Evolutionary conservation across 2,113 vertebrate genomes (phyloP).

Genomic region (rat (Rattus norvegicus)): DNA sequence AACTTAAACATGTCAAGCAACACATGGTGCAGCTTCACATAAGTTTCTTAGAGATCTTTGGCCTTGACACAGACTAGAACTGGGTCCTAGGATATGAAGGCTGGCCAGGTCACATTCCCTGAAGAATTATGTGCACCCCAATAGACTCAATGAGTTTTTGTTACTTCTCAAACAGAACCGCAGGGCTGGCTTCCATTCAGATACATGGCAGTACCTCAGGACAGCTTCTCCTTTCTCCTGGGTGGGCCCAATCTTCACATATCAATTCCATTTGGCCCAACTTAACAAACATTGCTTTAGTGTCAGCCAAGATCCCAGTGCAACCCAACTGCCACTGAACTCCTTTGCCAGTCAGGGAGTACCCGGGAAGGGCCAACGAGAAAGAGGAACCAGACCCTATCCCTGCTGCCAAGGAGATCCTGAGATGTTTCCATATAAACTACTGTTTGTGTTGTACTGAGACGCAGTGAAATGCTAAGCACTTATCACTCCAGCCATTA

Average conservation of each 20-base stretch:
- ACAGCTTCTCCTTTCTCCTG: background rate
- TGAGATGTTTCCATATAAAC: background rate
- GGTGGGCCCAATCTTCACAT: background rate
- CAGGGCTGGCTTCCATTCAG: background rate
- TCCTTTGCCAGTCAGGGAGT: background rate
- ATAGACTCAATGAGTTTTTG: background rate
- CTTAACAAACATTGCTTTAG: conserved; percentile 33
- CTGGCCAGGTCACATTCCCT: background rate
- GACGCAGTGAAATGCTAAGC: no score
- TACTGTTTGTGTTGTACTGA: no score
- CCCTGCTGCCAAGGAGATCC: background rate
- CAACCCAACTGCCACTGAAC: background rate
- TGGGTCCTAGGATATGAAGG: background rate
- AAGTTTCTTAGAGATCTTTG: background rate
- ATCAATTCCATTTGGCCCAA: conserved; percentile 21
- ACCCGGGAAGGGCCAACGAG: background rate
- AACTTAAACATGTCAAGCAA: background rate
- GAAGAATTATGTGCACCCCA: conserved; percentile 28
- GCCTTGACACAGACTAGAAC: background rate
- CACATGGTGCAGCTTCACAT: background rate
- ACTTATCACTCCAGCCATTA: background rate
- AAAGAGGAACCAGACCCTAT: background rate
- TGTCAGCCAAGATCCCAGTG: background rate
- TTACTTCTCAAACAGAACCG: conserved; percentile 23
- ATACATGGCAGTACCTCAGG: background rate